Base-by-base conservation (phyloP, 2,888 invertebrate species). In the Limnephilus auricula region DNA sequence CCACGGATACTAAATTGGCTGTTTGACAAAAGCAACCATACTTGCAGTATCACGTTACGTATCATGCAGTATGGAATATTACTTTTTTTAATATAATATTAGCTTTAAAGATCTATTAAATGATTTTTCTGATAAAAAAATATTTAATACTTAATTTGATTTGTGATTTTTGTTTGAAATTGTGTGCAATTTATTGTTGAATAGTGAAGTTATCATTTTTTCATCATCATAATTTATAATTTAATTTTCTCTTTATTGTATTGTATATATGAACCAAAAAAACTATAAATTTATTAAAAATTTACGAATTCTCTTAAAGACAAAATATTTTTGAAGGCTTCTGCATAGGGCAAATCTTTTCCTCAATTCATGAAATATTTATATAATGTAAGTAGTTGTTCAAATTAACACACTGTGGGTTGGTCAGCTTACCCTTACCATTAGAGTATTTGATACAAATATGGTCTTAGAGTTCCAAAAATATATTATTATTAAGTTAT, bases 401-500 rank as follows among this genome's bases (percentile, higher is more conserved):
- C 79, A 79, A 89, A 89, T 79, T 34, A 89, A 89, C 89, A 89
- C 18, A 79, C 30, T 79, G 30, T n/a, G 89, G 31, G 78, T 65
- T 78, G 32, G 32, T 32, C 87, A 65, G n/a, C 87, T 78, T 30
- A 65, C 32, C 30, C 87, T 91, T 40, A 34, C 87, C 89, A 85
- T 89, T 91, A 80, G 90, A 89, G 91, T 92, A 92, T 92, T 89
- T 85, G 84, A 92, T 92, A 92, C 91, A 45, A 87, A 91, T 89
- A 84, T 87, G 92, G 92, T 92, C 90, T 91, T 91, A 92, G 92
- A 91, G 91, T 92, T 92, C 92, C 92, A 92, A 92, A 91, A 86
- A 91, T 91, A 91, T 91, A 45, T 80, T 78, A 86, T 87, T 79
- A 82, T 79, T 92, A 92, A 91, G 90, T 90, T 89, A 92, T 92